Evolutionary conservation across 2,113 vertebrate genomes (phyloP), one percentile per base, ranked within the genome.

Genomic region (Andinoacara biseriatus): DNA sequence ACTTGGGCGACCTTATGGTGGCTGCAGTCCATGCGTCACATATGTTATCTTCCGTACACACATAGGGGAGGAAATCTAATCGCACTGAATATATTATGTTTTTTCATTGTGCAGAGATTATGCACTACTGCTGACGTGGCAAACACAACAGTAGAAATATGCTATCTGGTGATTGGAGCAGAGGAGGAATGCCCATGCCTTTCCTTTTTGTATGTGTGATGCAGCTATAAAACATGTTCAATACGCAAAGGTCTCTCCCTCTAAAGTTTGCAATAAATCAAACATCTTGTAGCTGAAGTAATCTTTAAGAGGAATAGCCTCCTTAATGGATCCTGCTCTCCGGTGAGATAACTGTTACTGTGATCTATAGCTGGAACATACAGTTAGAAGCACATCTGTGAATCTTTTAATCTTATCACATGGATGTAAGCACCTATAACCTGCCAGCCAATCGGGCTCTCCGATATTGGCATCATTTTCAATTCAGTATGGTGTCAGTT

Each of bases 151-250:
- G 10, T 61, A 76, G 38, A 74, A 86, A 89, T 90, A 83, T 90
- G 84, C 35, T 86, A 83, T 84, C 74, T 79, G 78, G 59, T 76
- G 69, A 85, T 83, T 82, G 76, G 69, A 65, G 78, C 52, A 40
- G 58, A 83, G 60, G 60, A 58, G 78, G 59, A 38, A 75, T 35
- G 89, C 90, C 58, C 54, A 78, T 87, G 83, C 31, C 11, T 80
- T 78, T 69, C 82, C 90, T 87, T 58, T 87, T 63, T 77, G 78
- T 87, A 58, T 65, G 61, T 78, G 54, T 61, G 87, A 80, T 67
- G 57, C 63, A 59, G 72, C 88, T 54, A 90, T 94, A 89, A 92
- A 93, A 86, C 77, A 83, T 86, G 90, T 83, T 72, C 84, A 87
- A 40, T 85, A 85, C 13, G 81, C n/a, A 74, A 54, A 85, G 76